Conservation (phyloP, 2,797 vertebrate species). For the Hyperoplus lanceolatus region DNA sequence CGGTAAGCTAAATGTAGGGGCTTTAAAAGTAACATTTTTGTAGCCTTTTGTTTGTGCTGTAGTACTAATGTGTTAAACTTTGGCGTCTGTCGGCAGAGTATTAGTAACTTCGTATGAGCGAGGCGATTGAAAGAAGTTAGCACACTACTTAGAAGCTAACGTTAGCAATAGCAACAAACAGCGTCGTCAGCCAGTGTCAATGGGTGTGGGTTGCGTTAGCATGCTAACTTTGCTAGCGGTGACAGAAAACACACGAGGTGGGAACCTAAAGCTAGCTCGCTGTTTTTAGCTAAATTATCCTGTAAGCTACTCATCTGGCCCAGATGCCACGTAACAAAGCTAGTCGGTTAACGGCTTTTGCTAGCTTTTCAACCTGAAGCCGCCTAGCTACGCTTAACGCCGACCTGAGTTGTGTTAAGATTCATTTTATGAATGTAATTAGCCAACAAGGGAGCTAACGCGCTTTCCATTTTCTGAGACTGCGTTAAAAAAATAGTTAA, state of each 20-base stretch:
- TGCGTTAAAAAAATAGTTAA: too few species aligned
- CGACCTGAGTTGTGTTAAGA: background rate
- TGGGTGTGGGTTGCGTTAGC: conserved; percentile 26
- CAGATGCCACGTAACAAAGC: conserved; percentile 48
- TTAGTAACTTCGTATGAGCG: conserved; percentile 16
- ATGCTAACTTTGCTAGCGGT: conserved; percentile 16
- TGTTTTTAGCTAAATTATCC: background rate
- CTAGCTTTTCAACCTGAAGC: conserved; percentile 3
- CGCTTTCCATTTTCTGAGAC: background rate
- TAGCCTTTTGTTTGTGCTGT: too few species aligned
- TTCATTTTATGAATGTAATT: background rate
- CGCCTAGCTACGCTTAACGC: background rate
- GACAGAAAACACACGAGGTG: conserved; percentile 16
- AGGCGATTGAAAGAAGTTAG: background rate
- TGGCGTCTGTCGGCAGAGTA: background rate
- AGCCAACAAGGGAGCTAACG: background rate
- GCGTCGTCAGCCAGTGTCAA: background rate
- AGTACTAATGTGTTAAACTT: background rate
- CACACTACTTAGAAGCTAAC: conserved; percentile 35
- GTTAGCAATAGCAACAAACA: conserved; percentile 1
- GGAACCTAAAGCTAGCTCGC: conserved; percentile 17
- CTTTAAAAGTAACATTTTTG: background rate
- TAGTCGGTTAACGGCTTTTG: conserved; percentile 7
- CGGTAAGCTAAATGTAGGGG: conserved; percentile 73
- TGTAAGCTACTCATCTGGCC: conserved; percentile 26